Base-by-base conservation (phyloP, 2,888 invertebrate genomes). In the Lysandra bellargus region DNA sequence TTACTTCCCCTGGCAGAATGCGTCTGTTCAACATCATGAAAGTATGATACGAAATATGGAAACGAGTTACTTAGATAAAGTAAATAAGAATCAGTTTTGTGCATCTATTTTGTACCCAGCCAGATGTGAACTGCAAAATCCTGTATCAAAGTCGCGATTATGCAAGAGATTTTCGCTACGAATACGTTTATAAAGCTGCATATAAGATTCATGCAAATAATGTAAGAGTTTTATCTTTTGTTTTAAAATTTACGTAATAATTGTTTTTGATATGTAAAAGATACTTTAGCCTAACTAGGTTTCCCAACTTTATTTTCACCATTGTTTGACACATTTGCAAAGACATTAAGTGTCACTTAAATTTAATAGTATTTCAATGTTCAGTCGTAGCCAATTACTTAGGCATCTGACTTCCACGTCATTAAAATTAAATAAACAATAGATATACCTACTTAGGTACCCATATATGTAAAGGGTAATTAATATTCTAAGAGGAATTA, bases 31-130 rank as follows among this genome's bases (percentile, higher is more conserved):
- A 75, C 53, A 12, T 76, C 33, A 33, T 57, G 17, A 33, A 12
- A 49, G 44, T 75, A 49, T 75, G 44, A 75, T 75, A 75, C 30
- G 12, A 75, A 75, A 75, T 75, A 75, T 75, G 75, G 49, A 23
- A 44, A 44, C 49, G 44, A 75, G 44, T 44, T 75, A 30, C 75
- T 44, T 12, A 49, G 75, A 75, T 69, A 37, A 69, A 69, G 69
- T 69, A 69, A 69, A 69, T 69, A 69, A 69, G 69, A 69, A 69
- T 69, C 69, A 33, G 69, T 69, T 69, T 37, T 69, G 69, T 33
- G 69, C 33, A 64, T 64, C 23, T 12, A 69, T 37, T 69, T 69
- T 69, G 33, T 69, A 69, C 33, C 33, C 37, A 37, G 33, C 37
- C 33, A 69, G 9, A 64, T 69, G 69, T 69, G 69, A 69, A 33